These are phyloP conservation scores for Megalonaias nervosa DNA, from an alignment of 1,140 invertebrate species.

Conservation along the genomic window DNA sequence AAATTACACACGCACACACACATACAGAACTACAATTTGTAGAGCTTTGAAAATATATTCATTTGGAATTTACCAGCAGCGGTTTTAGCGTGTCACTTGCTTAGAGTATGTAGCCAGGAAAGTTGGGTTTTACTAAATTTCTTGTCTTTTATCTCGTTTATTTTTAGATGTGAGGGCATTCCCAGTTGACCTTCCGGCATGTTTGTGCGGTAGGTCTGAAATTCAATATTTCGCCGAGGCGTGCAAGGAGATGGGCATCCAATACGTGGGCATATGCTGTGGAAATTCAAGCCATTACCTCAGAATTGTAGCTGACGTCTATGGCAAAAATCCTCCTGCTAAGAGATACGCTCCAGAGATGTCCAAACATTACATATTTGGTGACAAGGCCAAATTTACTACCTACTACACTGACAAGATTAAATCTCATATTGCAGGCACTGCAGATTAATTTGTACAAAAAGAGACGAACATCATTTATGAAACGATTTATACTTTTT, in stretches of 20 bases:
- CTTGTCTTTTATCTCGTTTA: no score
- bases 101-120: no score
- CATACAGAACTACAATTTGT: no score
- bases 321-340: constrained; percentile 49
- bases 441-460: constrained; percentile 7
- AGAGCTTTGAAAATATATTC: no score
- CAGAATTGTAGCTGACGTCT: constrained; percentile 54
- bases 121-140: no score
- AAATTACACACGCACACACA: no score
- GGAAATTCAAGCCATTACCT: constrained; percentile 56
- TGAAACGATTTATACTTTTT: no score
- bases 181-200: constrained; percentile 42
- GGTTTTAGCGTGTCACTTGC: no score
- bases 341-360: constrained; percentile 50
- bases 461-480: no score
- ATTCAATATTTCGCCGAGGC: constrained; percentile 54
- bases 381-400: constrained; percentile 19
- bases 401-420: constrained; percentile 4
- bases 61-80: no score
- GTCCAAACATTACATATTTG: constrained; percentile 35
- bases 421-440: constrained; percentile 6
- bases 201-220: constrained; percentile 45
- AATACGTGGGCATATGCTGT: constrained; percentile 68
- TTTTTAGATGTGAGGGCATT: constrained; percentile 17
- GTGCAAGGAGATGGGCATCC: constrained; percentile 56